These are phyloP conservation scores for Pocota personata DNA, from an alignment of 2,888 invertebrate species.

Conservation along the genomic window DNA sequence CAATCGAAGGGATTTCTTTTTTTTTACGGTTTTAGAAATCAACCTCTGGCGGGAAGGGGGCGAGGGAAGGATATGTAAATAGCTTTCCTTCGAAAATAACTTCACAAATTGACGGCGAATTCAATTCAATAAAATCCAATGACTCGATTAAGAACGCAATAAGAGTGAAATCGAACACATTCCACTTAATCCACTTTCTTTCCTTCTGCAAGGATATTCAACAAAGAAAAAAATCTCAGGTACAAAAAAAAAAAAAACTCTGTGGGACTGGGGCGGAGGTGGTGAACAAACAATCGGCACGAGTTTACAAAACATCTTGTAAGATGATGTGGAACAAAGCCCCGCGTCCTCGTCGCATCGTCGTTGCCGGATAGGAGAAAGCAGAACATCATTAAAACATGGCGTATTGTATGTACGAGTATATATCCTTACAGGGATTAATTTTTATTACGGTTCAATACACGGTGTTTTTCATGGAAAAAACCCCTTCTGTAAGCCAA, in stretches of 20 bases:
- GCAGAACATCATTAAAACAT: constrained; percentile 39
- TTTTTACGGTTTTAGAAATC: constrained; percentile 21
- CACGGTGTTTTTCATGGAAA: background rate
- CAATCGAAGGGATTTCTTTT: background rate
- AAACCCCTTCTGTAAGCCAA: constrained; percentile 1
- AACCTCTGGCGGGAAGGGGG: background rate
- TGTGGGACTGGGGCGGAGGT: background rate
- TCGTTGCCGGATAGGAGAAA: background rate
- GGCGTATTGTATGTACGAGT: constrained; percentile 7
- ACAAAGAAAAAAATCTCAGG: background rate
- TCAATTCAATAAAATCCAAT: constrained; percentile 57
- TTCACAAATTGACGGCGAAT: constrained; percentile 43
- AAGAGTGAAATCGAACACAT: constrained; percentile 59
- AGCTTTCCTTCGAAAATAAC: constrained; percentile 17
- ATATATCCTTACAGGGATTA: constrained; percentile 42
- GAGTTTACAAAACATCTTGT: constrained; percentile 47
- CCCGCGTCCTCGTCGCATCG: background rate
- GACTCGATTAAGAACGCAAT: constrained; percentile 52
- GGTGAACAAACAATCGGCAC: constrained; percentile 29
- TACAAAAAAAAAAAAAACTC: background rate
- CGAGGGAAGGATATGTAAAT: constrained; percentile 20
- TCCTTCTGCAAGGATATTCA: background rate
- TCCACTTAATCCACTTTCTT: constrained; percentile 54
- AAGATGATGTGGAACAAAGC: constrained; percentile 44
- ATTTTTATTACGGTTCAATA: constrained; percentile 52